A percentile compares a stretch with the other conserved stretches of the same genome.
Conservation (phyloP, 1,140 invertebrate genomes). For the Bombus waltoni region DNA sequence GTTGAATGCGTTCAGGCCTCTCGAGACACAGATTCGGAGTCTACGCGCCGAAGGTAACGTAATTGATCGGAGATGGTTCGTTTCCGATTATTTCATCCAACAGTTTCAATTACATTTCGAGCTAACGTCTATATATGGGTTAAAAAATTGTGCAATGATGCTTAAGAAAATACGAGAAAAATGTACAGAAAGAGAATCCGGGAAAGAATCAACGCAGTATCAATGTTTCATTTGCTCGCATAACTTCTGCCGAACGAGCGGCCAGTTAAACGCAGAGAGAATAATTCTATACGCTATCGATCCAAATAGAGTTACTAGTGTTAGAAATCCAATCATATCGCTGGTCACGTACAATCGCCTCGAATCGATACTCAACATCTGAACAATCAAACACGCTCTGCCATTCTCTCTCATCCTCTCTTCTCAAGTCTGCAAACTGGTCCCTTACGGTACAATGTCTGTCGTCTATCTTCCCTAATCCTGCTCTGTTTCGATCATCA, state of each 20-base stretch:
- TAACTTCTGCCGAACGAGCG: conserved; percentile 7
- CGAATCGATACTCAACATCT: conserved; percentile 69
- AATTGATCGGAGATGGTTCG: background rate
- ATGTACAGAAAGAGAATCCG: background rate
- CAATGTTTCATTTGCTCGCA: conserved; percentile 14
- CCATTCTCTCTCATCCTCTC: conserved; percentile 47
- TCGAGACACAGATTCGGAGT: conserved; percentile 91
- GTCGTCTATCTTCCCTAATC: background rate
- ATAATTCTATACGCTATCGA: conserved; percentile 58
- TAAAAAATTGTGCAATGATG: background rate
- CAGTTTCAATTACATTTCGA: background rate
- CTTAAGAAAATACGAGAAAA: background rate
- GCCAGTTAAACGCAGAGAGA: background rate
- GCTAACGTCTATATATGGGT: background rate
- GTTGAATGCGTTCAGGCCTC: conserved; percentile 88
- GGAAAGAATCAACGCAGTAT: background rate
- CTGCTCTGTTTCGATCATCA: background rate
- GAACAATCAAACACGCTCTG: conserved; percentile 64
- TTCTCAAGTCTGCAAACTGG: conserved; percentile 31
- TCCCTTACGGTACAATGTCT: conserved; percentile 26
- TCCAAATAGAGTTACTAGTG: conserved; percentile 58
- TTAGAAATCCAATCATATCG: conserved; percentile 65
- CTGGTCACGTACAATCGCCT: conserved; percentile 57
- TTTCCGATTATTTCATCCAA: background rate
- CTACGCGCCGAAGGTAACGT: conserved; percentile 89